A percentile compares a stretch with the other conserved stretches of the same genome.
These are phyloP conservation scores for Platycheirus albimanus DNA, from an alignment of 2,888 invertebrate genomes.

Conservation along the genomic window DNA sequence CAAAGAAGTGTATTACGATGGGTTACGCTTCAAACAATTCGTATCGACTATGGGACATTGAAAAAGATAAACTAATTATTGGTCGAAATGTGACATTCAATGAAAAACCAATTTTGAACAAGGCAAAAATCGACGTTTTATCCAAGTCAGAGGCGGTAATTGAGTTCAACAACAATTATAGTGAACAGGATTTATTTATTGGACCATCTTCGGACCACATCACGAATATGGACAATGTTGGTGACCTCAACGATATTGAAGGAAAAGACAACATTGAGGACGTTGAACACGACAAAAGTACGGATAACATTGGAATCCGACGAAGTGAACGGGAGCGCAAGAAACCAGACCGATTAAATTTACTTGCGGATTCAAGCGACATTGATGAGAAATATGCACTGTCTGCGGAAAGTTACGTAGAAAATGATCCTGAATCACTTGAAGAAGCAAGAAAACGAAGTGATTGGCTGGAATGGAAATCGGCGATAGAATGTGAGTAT, in stretches of 20 bases:
- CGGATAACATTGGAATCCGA: slow-evolving; percentile 1
- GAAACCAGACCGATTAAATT: background rate
- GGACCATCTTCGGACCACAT: too few relatives aligned
- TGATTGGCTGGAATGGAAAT: slow-evolving; percentile 28
- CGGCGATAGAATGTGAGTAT: slow-evolving; percentile 68
- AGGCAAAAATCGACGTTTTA: background rate
- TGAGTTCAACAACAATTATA: background rate
- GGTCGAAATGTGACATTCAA: slow-evolving; percentile 9
- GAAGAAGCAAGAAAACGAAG: slow-evolving; percentile 35
- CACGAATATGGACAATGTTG: too few relatives aligned
- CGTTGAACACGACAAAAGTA: background rate
- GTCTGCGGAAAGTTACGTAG: slow-evolving; percentile 41
- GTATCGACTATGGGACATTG: slow-evolving; percentile 19
- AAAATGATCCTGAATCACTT: slow-evolving; percentile 34
- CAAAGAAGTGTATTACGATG: background rate
- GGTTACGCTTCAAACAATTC: slow-evolving; percentile 5
- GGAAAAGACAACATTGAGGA: background rate
- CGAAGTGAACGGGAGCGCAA: background rate
- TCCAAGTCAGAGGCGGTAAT: slow-evolving; percentile 9
- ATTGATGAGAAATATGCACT: too few relatives aligned
- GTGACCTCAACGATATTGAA: background rate
- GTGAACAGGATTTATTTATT: background rate
- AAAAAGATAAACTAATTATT: slow-evolving; percentile 8
- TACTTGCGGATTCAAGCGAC: background rate
- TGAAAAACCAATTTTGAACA: slow-evolving; percentile 14